Percentiles rank a stretch among this genome's conserved stretches.
Conservation (phyloP, 2,113 vertebrate species). For the Elanus axillaris region DNA sequence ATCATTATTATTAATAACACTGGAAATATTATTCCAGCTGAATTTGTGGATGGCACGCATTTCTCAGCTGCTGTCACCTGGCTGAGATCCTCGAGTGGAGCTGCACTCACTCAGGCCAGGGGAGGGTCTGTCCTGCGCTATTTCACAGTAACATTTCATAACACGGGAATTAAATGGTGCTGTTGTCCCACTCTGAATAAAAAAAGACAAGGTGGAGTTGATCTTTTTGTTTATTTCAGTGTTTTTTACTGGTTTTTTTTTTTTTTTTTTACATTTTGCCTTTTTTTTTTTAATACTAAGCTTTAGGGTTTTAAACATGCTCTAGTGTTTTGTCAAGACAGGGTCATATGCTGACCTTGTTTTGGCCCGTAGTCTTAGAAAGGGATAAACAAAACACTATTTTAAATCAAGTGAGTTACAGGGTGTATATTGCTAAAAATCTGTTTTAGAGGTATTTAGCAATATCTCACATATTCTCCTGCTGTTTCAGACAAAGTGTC, state of each 20-base stretch:
- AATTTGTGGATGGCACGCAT: neutral
- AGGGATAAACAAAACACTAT: neutral
- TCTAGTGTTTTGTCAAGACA: neutral
- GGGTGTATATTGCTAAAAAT: accelerated
- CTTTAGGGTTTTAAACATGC: neutral
- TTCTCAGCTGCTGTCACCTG: neutral
- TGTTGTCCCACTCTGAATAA: neutral
- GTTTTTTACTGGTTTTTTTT: neutral
- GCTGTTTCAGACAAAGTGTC: neutral
- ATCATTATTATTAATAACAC: neutral
- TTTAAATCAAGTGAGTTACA: neutral
- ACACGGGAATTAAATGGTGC: neutral
- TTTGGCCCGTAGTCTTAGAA: neutral
- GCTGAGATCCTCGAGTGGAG: neutral
- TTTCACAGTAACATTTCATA: no score
- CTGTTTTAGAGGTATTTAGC: accelerated
- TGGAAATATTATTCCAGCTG: neutral
- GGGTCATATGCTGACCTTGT: neutral
- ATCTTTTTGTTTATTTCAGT: neutral
- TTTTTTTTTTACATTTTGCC: neutral
- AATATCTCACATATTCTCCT: neutral
- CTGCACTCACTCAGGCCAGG: accelerated
- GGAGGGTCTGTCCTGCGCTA: neutral
- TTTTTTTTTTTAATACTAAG: neutral
- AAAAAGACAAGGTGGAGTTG: neutral